A percentile compares a stretch with the other conserved stretches of the same genome.
phyloP scores from a whole-genome alignment of 2,113 vertebrate species.

The Nothobranchius kuhntae region DNA sequence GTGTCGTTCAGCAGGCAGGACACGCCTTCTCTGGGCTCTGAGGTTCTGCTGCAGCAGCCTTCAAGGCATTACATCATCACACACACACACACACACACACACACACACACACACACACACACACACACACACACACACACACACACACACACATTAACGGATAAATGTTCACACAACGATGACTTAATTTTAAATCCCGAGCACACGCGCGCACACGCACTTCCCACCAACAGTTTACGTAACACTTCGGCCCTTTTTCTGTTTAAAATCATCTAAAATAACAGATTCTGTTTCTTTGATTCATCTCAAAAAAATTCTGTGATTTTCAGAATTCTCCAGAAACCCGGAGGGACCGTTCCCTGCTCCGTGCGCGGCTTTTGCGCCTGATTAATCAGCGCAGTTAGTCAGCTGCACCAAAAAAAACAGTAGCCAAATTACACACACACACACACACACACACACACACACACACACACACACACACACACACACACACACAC shows the following conservation, averaged over 20 bases:
- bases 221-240: conserved; percentile 31
- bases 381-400: conserved; percentile 64
- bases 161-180: conserved; percentile 1
- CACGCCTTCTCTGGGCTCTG: conserved; percentile 65
- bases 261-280: not conserved
- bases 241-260: conserved; percentile 22
- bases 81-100: no score
- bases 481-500: conserved; percentile 4
- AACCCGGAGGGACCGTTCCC: no score
- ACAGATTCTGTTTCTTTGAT: no score
- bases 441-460: not conserved
- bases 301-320: no score
- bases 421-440: conserved; percentile 55
- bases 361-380: conserved; percentile 8
- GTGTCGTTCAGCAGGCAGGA: conserved; percentile 56
- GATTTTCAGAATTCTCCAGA: no score
- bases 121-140: no score
- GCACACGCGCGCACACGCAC: conserved; percentile 7
- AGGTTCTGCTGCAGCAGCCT: conserved; percentile 43
- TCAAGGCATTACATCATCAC: no score
- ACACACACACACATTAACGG: not conserved
- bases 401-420: conserved; percentile 63
- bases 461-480: conserved; percentile 21
- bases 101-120: no score
- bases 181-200: not conserved